Conservation (phyloP, 2,888 invertebrate genomes). For the Agelastica alni region DNA sequence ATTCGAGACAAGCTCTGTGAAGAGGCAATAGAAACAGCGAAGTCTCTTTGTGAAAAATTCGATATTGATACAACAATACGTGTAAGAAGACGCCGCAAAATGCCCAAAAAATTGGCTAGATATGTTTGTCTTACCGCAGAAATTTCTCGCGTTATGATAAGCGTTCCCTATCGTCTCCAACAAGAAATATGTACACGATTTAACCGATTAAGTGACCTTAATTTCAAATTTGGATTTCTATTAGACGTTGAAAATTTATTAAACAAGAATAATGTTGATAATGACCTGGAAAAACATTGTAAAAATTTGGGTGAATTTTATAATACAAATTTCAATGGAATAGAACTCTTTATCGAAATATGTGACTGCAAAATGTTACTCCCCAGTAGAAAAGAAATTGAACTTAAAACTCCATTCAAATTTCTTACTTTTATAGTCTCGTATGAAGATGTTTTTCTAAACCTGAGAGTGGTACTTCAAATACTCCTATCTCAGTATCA, state of each 20-base stretch:
- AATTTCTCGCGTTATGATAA: not conserved
- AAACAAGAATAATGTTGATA: not conserved
- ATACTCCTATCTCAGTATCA: not conserved
- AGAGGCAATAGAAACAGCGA: not conserved
- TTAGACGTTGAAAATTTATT: not conserved
- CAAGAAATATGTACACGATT: not conserved
- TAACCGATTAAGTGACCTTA: not conserved
- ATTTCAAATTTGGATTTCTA: not conserved
- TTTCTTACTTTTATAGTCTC: not conserved
- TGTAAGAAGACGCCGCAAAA: no score
- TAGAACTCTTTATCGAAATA: constrained; percentile 1
- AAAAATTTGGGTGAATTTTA: constrained; percentile 2
- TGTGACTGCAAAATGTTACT: constrained; percentile 5
- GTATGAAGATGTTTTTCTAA: not conserved
- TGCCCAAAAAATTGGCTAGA: no score
- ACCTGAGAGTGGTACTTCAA: not conserved
- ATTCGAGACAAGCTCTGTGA: not conserved
- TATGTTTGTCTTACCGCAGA: not conserved
- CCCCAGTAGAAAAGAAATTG: constrained; percentile 4
- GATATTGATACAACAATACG: not conserved
- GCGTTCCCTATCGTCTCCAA: not conserved
- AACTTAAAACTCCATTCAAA: not conserved
- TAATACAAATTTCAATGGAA: not conserved
- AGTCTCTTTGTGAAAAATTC: not conserved
- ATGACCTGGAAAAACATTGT: not conserved